Evolutionary conservation across 2,797 vertebrate species (phyloP), one percentile per base, ranked within the genome.

Genomic region (Xyrichtys novacula): DNA sequence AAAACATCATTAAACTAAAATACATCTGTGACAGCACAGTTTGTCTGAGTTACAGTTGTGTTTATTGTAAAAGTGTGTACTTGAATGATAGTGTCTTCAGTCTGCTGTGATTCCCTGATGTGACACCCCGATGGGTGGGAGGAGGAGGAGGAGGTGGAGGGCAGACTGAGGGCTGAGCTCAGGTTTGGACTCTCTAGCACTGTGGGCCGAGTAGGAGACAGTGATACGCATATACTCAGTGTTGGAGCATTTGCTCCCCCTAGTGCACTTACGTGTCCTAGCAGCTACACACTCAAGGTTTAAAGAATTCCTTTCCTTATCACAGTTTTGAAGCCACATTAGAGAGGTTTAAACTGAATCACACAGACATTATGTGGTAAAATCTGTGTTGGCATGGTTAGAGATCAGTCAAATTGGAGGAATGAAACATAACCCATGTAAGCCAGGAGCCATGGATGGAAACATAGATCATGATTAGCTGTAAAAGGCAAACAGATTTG

Each of bases 231-330:
- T 49, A 0, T 22, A 14, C 19, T 80, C 54, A 65, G 52, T 29
- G 65, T 68, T 81, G 83, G 80, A 87, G 78, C 86, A 81, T 74
- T 43, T 78, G 65, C 73, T 20, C 88, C 89, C 86, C 81, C 89
- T 87, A 81, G 83, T 88, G 89, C 31, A 23, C n/a, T 10, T 4
- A 1, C 16, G 8, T 4, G 39, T 67, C 19, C 29, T 65, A 49
- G 72, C 84, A 83, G 26, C 48, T 42, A 29, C 12, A 44, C 1
- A n/a, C 29, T 23, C 10, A 20, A 60, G n/a, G 1, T 15, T 15
- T 17, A 11, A 14, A 54, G 12, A 50, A 17, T 53, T 28, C 17
- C 7, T 42, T 48, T 54, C 38, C 10, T 34, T 34, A 34, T 34
- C 32, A 34, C 7, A 34, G 11, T 11, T 34, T 12, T 12, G 7